Evolutionary conservation across 2,113 vertebrate genomes (phyloP), one percentile per base, ranked within the genome.

Genomic region (Melanerpes aurifrons): DNA sequence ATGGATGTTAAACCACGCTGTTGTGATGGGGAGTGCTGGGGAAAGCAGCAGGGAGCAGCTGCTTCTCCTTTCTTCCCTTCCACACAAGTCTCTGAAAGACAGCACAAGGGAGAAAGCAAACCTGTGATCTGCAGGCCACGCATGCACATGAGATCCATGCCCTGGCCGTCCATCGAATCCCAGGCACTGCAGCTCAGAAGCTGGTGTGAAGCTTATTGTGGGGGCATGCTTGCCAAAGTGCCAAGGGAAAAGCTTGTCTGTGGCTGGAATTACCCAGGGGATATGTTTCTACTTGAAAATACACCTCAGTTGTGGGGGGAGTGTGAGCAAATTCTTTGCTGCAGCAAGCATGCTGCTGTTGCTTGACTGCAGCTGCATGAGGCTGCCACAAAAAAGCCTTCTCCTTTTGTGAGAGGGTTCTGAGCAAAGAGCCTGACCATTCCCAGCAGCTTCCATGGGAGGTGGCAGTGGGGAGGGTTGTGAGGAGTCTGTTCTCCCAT

Each of bases 241-340:
- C 50, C 47, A 21, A 12, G 61, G 19, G 59, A 63, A 84, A 84
- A 67, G 11, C 40, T 48, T 50, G 7, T 71, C 81, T 50, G 28
- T 86, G 88, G 90, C 64, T 62, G 89, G 67, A 87, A 87, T 91
- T 70, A 94, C 61, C 43, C 79, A 79, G 70, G 72, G 76, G 87
- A 83, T 13, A 31, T 58, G 35, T 82, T 91, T 81, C 25, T 58
- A 5, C 66, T 12, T 28, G 43, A 53, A 74, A 67, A 76, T 81
- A 26, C n/a, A 79, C 91, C 85, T 25, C 62, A 63, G 2, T 21
- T 40, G 8, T 3, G 67, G 63, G 43, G 47, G 78, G 16, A 74
- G 56, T 67, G 32, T 87, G 57, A 79, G 63, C 4, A 67, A 81
- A 57, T 10, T 4, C 24, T 75, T 87, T 73, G 69, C 59, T 69